A percentile compares a stretch with the other conserved stretches of the same genome.
Evolutionary conservation across 2,888 invertebrate species (phyloP).

Genomic region (Andrena hattorfiana): DNA sequence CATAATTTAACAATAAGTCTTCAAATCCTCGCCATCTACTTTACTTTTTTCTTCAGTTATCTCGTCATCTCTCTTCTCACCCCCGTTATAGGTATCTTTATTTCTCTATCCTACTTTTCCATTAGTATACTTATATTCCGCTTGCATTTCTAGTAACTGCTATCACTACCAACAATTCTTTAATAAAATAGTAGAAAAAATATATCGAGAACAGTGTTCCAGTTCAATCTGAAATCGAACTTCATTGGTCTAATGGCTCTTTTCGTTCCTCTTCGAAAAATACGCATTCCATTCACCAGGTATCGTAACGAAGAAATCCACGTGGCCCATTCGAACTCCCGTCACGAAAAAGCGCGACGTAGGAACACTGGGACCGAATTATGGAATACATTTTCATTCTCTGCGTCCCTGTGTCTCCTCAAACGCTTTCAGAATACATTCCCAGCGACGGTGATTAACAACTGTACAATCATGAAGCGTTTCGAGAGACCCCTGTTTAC

Average conservation of each 20-base stretch:
- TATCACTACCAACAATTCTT: too few species aligned
- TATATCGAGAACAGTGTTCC: too few species aligned
- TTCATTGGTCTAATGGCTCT: neutral
- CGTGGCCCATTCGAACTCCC: constrained; percentile 20
- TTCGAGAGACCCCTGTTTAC: neutral
- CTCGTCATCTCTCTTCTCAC: too few species aligned
- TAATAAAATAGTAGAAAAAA: too few species aligned
- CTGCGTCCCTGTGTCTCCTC: constrained; percentile 17
- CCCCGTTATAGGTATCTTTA: too few species aligned
- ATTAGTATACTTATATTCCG: too few species aligned
- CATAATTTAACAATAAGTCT: too few species aligned
- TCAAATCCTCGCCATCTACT: too few species aligned
- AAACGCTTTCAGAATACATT: constrained; percentile 44
- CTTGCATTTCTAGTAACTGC: too few species aligned
- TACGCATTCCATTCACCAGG: neutral
- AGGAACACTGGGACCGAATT: constrained; percentile 38
- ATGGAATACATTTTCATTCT: constrained; percentile 40
- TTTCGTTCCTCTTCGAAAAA: neutral
- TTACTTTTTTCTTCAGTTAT: too few species aligned
- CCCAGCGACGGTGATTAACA: neutral
- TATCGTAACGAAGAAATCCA: neutral
- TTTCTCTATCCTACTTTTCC: too few species aligned
- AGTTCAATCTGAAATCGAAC: neutral
- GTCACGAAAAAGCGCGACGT: constrained; percentile 36
- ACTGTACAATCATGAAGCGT: neutral